Percentiles rank a stretch among this genome's conserved stretches.
These are phyloP conservation scores for Torymus texanus DNA, from an alignment of 2,888 invertebrate genomes.

Conservation along the genomic window DNA sequence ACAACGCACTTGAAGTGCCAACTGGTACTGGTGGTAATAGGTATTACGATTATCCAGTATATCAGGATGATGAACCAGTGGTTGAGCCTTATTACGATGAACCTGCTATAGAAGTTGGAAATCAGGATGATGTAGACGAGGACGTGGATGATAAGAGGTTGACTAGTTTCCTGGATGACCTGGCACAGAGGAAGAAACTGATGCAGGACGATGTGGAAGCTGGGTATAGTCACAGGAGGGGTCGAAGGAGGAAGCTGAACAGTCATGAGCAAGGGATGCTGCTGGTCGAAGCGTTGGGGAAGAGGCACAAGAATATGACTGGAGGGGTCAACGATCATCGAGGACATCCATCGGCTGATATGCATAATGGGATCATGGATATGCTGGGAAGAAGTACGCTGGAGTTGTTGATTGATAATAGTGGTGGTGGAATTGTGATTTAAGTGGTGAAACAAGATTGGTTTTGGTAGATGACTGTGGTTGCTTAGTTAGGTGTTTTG, in stretches of 20 bases:
- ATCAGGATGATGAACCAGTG: constrained; percentile 27
- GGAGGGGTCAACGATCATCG: constrained; percentile 75
- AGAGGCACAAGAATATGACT: constrained; percentile 78
- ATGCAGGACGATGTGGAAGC: neutral
- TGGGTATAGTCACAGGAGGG: constrained; percentile 55
- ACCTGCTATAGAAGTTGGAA: constrained; percentile 18
- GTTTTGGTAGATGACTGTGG: too few species aligned
- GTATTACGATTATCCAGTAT: neutral
- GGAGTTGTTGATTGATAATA: too few species aligned
- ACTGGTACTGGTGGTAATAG: constrained; percentile 8
- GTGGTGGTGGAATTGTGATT: too few species aligned
- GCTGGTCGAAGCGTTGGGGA: constrained; percentile 83
- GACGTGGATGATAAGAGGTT: constrained; percentile 45
- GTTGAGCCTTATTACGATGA: neutral
- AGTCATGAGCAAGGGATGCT: constrained; percentile 86
- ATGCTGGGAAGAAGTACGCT: constrained; percentile 87
- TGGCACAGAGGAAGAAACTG: neutral
- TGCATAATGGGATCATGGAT: constrained; percentile 85
- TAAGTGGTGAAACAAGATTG: too few species aligned
- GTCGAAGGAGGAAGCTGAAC: constrained; percentile 77
- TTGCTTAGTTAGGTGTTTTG: too few species aligned
- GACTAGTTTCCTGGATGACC: constrained; percentile 44
- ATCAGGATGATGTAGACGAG: constrained; percentile 12
- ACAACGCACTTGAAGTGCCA: constrained; percentile 35
- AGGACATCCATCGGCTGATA: constrained; percentile 77